Evolutionary conservation across 1,140 invertebrate genomes (phyloP).

Genomic region (Camponotus pennsylvanicus): DNA sequence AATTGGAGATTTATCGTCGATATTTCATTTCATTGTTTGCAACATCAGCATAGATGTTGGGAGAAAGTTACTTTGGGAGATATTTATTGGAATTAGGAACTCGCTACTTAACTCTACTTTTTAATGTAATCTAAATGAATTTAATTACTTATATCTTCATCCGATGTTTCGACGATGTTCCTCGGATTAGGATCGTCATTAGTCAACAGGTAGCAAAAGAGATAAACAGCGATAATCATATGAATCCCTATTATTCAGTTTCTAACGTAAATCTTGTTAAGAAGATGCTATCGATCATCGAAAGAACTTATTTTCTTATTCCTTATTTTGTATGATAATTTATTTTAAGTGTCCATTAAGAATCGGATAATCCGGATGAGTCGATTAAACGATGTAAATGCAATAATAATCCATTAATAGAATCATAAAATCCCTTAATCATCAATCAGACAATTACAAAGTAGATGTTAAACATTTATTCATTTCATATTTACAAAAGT

Average conservation of each 20-base stretch:
- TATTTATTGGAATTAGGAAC: slow-evolving; percentile 30
- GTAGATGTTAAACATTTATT: not conserved
- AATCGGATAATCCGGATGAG: not conserved
- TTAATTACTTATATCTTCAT: not conserved
- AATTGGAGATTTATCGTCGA: not conserved
- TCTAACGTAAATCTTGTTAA: slow-evolving; percentile 5
- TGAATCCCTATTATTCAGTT: slow-evolving; percentile 24
- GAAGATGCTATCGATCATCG: not conserved
- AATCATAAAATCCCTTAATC: not conserved
- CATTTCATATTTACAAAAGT: not conserved
- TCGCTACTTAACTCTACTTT: not conserved
- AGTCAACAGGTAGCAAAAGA: slow-evolving; percentile 8
- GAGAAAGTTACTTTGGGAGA: slow-evolving; percentile 1
- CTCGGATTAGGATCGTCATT: not conserved
- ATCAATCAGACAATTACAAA: not conserved
- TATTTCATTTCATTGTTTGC: slow-evolving; percentile 1
- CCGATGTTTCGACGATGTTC: not conserved
- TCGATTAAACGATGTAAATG: slow-evolving; percentile 14
- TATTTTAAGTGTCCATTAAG: not conserved
- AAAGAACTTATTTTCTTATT: not conserved
- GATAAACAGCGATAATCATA: slow-evolving; percentile 10
- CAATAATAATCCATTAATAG: not conserved
- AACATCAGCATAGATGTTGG: not conserved
- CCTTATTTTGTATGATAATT: not conserved
- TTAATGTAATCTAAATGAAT: slow-evolving; percentile 22